Percentiles rank a stretch among this genome's conserved stretches.
phyloP scores from a whole-genome alignment of 2,888 invertebrate genomes.

The Nymphalis urticae region DNA sequence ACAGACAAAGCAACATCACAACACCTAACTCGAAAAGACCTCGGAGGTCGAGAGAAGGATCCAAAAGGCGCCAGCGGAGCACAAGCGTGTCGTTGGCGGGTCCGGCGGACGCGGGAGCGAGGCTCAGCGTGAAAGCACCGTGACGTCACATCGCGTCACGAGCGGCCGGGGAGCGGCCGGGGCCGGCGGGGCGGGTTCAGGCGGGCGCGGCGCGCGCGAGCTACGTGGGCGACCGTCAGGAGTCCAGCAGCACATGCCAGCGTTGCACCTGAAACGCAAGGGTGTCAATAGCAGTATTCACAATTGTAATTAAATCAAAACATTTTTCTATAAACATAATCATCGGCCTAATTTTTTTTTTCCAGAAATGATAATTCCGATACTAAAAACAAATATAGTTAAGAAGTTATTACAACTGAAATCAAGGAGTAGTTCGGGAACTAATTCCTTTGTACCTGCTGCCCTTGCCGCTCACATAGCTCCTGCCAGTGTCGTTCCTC shows the following conservation, averaged over 20 bases:
- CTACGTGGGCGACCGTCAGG: conserved; percentile 81
- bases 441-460: conserved; percentile 82
- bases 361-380: too few relatives aligned
- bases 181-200: conserved; percentile 46
- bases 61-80: neutral
- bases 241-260: conserved; percentile 95
- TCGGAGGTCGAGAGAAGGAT: conserved; percentile 33
- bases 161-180: conserved; percentile 40
- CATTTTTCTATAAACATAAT: too few relatives aligned
- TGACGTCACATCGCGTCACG: conserved; percentile 20
- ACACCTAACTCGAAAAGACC: conserved; percentile 36
- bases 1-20: conserved; percentile 24
- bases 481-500: conserved; percentile 96
- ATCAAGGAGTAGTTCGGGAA: too few relatives aligned
- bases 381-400: too few relatives aligned
- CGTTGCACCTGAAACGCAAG: conserved; percentile 87
- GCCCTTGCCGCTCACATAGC: conserved; percentile 92
- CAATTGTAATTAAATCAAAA: too few relatives aligned
- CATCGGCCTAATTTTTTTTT: too few relatives aligned
- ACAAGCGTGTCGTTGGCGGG: conserved; percentile 6
- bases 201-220: conserved; percentile 52
- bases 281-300: too few relatives aligned
- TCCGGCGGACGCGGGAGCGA: conserved; percentile 42
- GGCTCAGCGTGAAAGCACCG: conserved; percentile 41
- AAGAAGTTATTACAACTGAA: too few relatives aligned